Evolutionary conservation across 2,888 invertebrate species (phyloP).

Genomic region (Calameuta filiformis): DNA sequence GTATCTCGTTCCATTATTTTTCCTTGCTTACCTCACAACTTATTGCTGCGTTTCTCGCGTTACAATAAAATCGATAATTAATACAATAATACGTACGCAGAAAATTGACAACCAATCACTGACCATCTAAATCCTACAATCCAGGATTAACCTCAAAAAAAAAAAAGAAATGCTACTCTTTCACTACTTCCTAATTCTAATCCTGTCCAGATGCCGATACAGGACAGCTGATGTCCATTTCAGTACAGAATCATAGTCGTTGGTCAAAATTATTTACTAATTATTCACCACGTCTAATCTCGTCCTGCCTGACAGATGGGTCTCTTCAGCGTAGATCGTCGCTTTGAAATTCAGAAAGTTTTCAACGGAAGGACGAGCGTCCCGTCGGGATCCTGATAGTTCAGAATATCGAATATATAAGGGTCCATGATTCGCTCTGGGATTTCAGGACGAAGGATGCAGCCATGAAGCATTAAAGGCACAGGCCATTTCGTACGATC

Average conservation of each 20-base stretch:
- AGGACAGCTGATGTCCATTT: not conserved
- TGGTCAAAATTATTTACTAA: slow-evolving; percentile 38
- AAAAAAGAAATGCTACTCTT: slow-evolving; percentile 11
- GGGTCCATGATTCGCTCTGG: not conserved
- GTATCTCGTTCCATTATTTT: slow-evolving; percentile 31
- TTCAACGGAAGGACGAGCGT: slow-evolving; percentile 25
- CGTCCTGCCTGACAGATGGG: slow-evolving; percentile 36
- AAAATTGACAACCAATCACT: not conserved
- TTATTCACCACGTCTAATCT: slow-evolving; percentile 22
- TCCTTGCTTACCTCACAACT: not conserved
- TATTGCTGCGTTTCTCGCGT: not conserved
- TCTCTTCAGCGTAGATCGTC: slow-evolving; percentile 16
- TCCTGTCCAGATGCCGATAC: slow-evolving; percentile 28
- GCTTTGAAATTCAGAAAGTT: slow-evolving; percentile 21
- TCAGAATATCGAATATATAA: not conserved
- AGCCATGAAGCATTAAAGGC: too few species aligned
- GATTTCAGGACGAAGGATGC: not conserved
- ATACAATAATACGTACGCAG: not conserved
- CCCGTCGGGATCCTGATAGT: slow-evolving; percentile 36
- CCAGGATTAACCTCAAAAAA: slow-evolving; percentile 22
- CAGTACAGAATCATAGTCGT: not conserved
- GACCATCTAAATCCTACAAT: not conserved
- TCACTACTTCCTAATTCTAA: slow-evolving; percentile 26
- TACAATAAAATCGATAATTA: not conserved
- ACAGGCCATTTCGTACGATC: not conserved